phyloP scores from a whole-genome alignment of 2,797 vertebrate genomes.

The Catostomus latipinnis region DNA sequence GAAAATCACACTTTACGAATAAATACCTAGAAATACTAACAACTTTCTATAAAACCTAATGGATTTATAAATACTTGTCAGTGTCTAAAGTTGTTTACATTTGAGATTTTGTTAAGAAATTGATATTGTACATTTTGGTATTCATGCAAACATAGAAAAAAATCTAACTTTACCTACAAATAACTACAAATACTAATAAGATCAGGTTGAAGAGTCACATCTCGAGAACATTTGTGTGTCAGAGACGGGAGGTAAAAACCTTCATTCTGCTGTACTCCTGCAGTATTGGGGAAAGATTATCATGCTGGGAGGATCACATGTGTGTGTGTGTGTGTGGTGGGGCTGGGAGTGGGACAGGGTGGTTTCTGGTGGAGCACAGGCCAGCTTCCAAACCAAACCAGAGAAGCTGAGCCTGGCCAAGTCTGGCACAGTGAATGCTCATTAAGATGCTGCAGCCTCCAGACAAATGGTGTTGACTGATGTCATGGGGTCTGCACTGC shows the following conservation, averaged over 20 bases:
- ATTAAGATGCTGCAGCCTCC: slow-evolving; percentile 62
- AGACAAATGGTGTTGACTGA: slow-evolving; percentile 71
- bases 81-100: no score
- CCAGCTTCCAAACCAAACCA: slow-evolving; percentile 54
- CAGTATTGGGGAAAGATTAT: slow-evolving; percentile 44
- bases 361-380: slow-evolving; percentile 42
- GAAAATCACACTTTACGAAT: no score
- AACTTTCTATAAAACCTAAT: no score
- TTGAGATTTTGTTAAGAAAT: no score
- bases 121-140: no score
- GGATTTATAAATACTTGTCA: no score
- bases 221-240: slow-evolving; percentile 22
- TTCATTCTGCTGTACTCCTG: slow-evolving; percentile 35
- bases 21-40: no score
- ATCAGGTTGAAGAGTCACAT: no score
- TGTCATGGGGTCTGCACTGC: slow-evolving; percentile 59
- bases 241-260: slow-evolving; percentile 3
- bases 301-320: slow-evolving; percentile 41
- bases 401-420: slow-evolving; percentile 40
- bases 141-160: no score
- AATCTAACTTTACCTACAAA: no score
- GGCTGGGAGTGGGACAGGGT: slow-evolving; percentile 35
- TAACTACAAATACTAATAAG: no score
- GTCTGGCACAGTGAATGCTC: slow-evolving; percentile 53
- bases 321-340: neutral